Evolutionary conservation across 1,140 invertebrate species (phyloP), one percentile per base, ranked within the genome.

Genomic region (Lasioglossum baleicum): DNA sequence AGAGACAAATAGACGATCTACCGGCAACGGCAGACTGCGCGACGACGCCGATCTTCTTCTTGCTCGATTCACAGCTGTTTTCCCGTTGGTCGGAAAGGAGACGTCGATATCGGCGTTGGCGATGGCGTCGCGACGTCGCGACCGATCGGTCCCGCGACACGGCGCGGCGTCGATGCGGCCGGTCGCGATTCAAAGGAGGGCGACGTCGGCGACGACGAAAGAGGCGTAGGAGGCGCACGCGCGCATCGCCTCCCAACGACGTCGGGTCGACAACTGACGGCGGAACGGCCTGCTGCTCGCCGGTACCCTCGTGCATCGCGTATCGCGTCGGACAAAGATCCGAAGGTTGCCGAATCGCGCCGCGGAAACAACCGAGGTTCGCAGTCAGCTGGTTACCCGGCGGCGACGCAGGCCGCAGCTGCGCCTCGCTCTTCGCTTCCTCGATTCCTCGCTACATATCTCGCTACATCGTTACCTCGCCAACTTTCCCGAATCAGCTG

Each of bases 191-290:
- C n/a, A 26, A 42, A 44, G 13, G 40, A 56, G 15, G 61, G 31
- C 15, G 13, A 64, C 20, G 2, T 2, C 26, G 7, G 17, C 42
- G 56, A 56, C 6, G 60, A 31, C 35, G 68, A 22, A 31, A 10
- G 48, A 20, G 56, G 20, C 17, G 61, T 6, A 35, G 20, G 8
- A 56, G 22, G 22, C 22, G 13, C 10, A 13, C 58, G n/a, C 61
- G 42, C 22, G 13, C 87, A 81, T 85, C 84, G 76, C 85, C 75
- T 85, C 83, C 77, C 80, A 85, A 71, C 84, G 82, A 67, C 89
- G 88, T 88, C 88, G 83, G 87, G 88, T 86, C 89, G 87, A 85
- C 88, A 87, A 90, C 89, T 89, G 89, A 90, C 89, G 89, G 89
- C 89, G 89, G 60, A 40, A 20, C 31, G 26, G 40, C 72, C 78